Evolutionary conservation across 2,113 vertebrate genomes (phyloP).

Genomic region (Shinisaurus crocodilurus): DNA sequence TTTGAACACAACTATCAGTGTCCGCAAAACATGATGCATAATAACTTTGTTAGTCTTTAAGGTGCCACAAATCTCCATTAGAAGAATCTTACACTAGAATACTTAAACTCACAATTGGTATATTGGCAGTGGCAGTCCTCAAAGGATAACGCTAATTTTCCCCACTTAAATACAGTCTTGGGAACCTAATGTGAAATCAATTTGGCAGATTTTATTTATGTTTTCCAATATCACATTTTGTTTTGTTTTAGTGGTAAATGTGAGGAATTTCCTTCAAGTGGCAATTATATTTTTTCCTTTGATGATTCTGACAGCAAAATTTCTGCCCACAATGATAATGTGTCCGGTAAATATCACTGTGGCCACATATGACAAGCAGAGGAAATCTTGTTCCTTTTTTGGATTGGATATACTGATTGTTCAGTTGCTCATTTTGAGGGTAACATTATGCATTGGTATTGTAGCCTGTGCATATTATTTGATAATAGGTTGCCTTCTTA

Average conservation of each 20-base stretch:
- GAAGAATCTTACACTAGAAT: conserved; percentile 42
- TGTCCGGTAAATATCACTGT: conserved; percentile 49
- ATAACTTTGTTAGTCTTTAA: too few species aligned
- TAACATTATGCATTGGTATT: conserved; percentile 5
- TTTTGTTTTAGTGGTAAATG: conserved; percentile 33
- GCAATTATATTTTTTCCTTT: conserved; percentile 55
- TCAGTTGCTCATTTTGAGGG: conserved; percentile 38
- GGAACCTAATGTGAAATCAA: conserved; percentile 58
- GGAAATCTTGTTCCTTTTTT: conserved; percentile 34
- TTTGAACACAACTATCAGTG: conserved; percentile 34
- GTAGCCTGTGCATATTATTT: neutral
- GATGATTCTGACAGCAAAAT: conserved; percentile 55
- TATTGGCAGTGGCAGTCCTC: conserved; percentile 52
- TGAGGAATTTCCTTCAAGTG: conserved; percentile 19
- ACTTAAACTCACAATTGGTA: conserved; percentile 56
- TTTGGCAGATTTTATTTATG: conserved; percentile 49
- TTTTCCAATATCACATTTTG: conserved; percentile 36
- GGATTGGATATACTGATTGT: conserved; percentile 27
- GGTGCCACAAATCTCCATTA: too few species aligned
- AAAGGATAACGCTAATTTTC: conserved; percentile 54
- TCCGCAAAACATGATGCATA: too few species aligned
- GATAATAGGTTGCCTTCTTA: neutral
- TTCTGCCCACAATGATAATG: conserved; percentile 60
- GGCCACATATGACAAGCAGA: conserved; percentile 7
- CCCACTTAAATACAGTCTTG: conserved; percentile 46